Evolutionary conservation across 2,888 invertebrate genomes (phyloP).

Genomic region (Piscicola geometra): DNA sequence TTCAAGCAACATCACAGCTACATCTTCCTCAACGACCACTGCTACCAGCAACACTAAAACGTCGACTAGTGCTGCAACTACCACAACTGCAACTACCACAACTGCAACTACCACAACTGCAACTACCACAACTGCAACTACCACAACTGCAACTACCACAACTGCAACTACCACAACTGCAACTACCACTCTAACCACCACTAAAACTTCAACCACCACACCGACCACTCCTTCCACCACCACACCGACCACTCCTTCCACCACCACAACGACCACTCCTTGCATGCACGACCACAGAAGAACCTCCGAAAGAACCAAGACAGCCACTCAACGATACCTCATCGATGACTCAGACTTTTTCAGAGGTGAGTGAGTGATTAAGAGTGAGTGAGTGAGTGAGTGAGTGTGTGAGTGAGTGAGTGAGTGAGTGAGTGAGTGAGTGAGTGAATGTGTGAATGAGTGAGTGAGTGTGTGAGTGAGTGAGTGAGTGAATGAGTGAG

Average conservation of each 20-base stretch:
- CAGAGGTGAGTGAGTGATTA: not conserved
- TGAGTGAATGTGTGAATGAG: too few relatives aligned
- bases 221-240: not conserved
- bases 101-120: too few relatives aligned
- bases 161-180: too few relatives aligned
- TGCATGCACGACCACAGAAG: slow-evolving; percentile 18
- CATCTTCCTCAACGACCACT: too few relatives aligned
- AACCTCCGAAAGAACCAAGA: slow-evolving; percentile 33
- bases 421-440: too few relatives aligned
- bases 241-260: not conserved
- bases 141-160: too few relatives aligned
- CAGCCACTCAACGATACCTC: slow-evolving; percentile 34
- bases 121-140: too few relatives aligned
- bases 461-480: not conserved
- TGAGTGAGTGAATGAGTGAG: not conserved
- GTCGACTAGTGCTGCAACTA: not conserved
- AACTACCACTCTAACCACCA: too few relatives aligned
- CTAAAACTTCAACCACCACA: not conserved
- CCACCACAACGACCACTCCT: not conserved
- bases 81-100: not conserved
- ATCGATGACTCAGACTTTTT: slow-evolving; percentile 32
- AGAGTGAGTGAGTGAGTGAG: not conserved
- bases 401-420: too few relatives aligned
- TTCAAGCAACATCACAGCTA: too few relatives aligned
- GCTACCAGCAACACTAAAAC: not conserved